Conservation (phyloP, 2,797 vertebrate species). For the Pteropus rufus region DNA sequence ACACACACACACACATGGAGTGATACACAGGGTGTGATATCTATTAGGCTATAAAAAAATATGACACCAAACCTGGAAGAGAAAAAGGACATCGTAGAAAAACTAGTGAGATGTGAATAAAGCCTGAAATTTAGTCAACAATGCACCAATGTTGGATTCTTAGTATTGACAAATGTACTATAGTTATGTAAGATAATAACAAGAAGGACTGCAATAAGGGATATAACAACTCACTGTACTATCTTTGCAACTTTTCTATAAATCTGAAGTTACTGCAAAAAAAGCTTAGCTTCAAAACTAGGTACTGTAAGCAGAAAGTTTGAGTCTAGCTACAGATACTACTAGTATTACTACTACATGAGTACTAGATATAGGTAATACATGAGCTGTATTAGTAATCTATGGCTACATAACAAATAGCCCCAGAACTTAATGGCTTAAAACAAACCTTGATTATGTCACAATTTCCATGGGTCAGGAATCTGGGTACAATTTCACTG, state of each 20-base stretch:
- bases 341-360: background rate
- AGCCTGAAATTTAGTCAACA: background rate
- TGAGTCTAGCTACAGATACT: background rate
- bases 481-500: background rate
- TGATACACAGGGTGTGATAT: background rate
- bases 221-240: background rate
- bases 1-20: background rate
- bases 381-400: background rate
- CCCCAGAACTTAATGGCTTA: background rate
- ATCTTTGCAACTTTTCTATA: background rate
- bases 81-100: background rate
- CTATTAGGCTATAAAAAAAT: background rate
- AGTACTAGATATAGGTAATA: background rate
- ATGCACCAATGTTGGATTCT: background rate
- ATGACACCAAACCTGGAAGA: background rate
- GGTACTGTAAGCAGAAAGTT: background rate
- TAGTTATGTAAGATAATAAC: background rate
- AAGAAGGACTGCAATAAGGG: background rate
- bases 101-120: background rate
- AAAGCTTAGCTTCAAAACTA: background rate
- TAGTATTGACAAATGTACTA: background rate
- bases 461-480: background rate
- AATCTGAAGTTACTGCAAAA: background rate
- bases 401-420: background rate
- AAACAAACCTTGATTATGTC: background rate